These are phyloP conservation scores for Glaucopsyche alexis DNA, from an alignment of 2,888 invertebrate species.

Conservation along the genomic window DNA sequence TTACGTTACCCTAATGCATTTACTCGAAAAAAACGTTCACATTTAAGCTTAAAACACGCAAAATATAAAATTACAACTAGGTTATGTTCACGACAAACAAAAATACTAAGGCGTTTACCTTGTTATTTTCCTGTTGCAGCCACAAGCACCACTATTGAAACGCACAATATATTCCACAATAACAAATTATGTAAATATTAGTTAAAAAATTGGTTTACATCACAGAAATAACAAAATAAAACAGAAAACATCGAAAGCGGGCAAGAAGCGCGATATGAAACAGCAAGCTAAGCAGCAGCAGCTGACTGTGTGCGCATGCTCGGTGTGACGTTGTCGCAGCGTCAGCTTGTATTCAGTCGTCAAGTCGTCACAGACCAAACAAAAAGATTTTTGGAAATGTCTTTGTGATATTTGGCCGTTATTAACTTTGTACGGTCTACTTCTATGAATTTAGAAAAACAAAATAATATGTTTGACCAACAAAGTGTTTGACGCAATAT, in stretches of 20 bases:
- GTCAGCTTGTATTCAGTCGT: too few species aligned
- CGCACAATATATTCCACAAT: conserved; percentile 69
- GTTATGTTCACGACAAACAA: conserved; percentile 79
- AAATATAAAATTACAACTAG: conserved; percentile 66
- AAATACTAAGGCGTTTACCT: conserved; percentile 80
- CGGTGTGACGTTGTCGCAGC: conserved; percentile 61
- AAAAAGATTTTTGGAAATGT: not conserved
- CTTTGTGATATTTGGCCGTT: not conserved
- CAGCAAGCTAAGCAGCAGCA: conserved; percentile 86
- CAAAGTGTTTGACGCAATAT: too few species aligned
- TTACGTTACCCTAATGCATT: not conserved
- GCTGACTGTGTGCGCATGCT: conserved; percentile 78
- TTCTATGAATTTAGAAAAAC: not conserved
- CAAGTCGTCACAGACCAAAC: conserved; percentile 17
- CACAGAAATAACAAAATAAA: conserved; percentile 80
- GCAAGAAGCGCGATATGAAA: conserved; percentile 82
- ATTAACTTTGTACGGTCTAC: not conserved
- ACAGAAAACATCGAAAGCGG: conserved; percentile 81
- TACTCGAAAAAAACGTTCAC: not conserved
- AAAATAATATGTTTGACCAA: not conserved
- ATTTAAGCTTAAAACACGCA: conserved; percentile 56
- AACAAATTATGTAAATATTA: conserved; percentile 66
- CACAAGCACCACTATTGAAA: conserved; percentile 65
- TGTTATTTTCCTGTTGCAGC: conserved; percentile 58
- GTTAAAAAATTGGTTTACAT: conserved; percentile 76